Evolutionary conservation across 1,140 invertebrate genomes (phyloP).

Genomic region (Ceratina japonica): DNA sequence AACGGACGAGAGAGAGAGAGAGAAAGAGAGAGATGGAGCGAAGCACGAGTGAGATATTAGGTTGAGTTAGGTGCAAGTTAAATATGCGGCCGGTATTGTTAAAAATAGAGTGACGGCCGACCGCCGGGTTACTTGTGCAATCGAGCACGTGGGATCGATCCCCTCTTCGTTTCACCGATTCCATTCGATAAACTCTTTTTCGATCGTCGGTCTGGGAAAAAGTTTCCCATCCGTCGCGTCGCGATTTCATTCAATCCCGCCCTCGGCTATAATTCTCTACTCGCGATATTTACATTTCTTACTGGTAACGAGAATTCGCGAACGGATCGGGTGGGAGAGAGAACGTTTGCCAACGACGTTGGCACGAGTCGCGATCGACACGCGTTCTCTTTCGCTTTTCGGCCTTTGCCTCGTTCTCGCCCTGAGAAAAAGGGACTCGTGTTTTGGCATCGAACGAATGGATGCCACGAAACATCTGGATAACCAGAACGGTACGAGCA

Average conservation of each 20-base stretch:
- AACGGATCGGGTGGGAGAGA: neutral
- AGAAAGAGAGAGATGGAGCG: neutral
- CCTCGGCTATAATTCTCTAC: too few relatives aligned
- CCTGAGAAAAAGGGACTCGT: conserved; percentile 5
- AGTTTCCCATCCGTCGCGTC: conserved; percentile 11
- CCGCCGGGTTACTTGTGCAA: conserved; percentile 68
- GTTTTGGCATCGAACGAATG: conserved; percentile 15
- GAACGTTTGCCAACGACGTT: conserved; percentile 22
- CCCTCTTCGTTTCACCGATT: neutral
- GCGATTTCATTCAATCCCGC: neutral
- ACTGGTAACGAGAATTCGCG: neutral
- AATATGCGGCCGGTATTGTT: conserved; percentile 72
- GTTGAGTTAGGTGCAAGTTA: conserved; percentile 69
- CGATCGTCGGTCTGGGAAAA: neutral
- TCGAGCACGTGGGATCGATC: conserved; percentile 59
- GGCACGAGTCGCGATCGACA: conserved; percentile 17
- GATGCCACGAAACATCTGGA: too few relatives aligned
- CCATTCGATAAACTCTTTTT: neutral
- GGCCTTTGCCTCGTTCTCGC: conserved; percentile 43
- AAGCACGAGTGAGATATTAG: conserved; percentile 44
- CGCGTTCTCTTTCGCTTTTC: conserved; percentile 30
- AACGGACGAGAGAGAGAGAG: neutral
- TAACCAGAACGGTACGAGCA: too few relatives aligned
- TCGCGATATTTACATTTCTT: too few relatives aligned
- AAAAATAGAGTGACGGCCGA: conserved; percentile 75